Conservation (phyloP, 2,888 invertebrate species). For the Spodoptera littoralis region DNA sequence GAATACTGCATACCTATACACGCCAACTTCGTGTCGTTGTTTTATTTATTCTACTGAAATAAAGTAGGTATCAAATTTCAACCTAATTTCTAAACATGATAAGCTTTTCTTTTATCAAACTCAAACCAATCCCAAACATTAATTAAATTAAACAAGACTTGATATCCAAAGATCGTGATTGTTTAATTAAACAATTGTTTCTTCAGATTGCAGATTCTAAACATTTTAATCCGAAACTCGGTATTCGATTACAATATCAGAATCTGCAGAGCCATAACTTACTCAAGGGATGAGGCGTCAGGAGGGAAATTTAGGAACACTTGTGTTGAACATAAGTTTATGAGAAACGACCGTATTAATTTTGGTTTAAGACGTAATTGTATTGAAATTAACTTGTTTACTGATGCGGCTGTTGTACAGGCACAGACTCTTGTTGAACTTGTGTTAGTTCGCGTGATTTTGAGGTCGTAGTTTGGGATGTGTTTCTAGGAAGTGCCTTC, state of each 20-base stretch:
- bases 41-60: no score
- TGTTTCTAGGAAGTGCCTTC: slow-evolving; percentile 2
- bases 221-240: slow-evolving; percentile 29
- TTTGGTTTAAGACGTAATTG: slow-evolving; percentile 53
- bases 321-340: slow-evolving; percentile 45
- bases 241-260: slow-evolving; percentile 31
- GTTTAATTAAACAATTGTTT: slow-evolving; percentile 32
- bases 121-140: slow-evolving; percentile 7
- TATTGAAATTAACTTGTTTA: slow-evolving; percentile 56
- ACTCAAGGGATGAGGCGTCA: slow-evolving; percentile 26
- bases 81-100: neutral
- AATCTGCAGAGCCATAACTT: slow-evolving; percentile 34
- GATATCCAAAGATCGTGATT: slow-evolving; percentile 13
- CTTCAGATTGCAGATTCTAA: slow-evolving; percentile 37
- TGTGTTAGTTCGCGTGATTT: slow-evolving; percentile 22
- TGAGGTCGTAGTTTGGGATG: slow-evolving; percentile 10
- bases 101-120: neutral
- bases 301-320: slow-evolving; percentile 37
- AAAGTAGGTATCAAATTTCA: no score
- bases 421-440: slow-evolving; percentile 27
- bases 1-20: no score
- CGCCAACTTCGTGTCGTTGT: no score
- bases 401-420: slow-evolving; percentile 24
- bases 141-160: slow-evolving; percentile 35
- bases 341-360: slow-evolving; percentile 58